Evolutionary conservation across 2,797 vertebrate genomes (phyloP), one percentile per base, ranked within the genome.

Genomic region (Miichthys miiuy): DNA sequence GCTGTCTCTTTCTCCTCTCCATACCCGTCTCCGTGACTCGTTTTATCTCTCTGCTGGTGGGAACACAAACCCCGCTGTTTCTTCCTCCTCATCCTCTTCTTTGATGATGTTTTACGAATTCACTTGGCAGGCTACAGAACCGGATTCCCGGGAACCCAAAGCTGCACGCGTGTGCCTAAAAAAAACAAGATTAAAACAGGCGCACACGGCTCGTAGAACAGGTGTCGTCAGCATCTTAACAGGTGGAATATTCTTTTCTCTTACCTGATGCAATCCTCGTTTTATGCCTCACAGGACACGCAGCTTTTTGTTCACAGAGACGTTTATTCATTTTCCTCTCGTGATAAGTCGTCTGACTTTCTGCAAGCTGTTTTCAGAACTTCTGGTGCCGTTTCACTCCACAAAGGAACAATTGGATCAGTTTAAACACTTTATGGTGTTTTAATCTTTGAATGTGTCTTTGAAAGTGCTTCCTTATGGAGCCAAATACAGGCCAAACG

Each of bases 41-140:
- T 80, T 88, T 89, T 88, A 89, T 93, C 89, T 88, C 77, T 51
- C 75, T 44, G 66, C 89, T 90, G 75, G 82, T 88, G 91, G 87
- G 85, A 91, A 89, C 88, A 91, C 83, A 77, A 88, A 87, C 88
- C 82, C 80, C 77, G 20, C 71, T 84, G 82, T 86, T 89, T 86
- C 81, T 78, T 65, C 65, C 75, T 72, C 82, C 80, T 87, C 85
- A 80, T 88, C 86, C 85, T 80, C 83, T 67, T 80, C 89, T 89
- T 93, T 91, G 86, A 93, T 89, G 89, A 55, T 80, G 88, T 87
- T 87, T 85, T 73, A 87, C 75, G 69, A 61, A 87, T 84, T 83
- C 83, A 72, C 83, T 80, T 82, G 75, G 84, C 86, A 84, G 72
- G 61, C 69, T 71, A 30, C 55, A 55, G 52, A 65, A 3, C 68